A percentile compares a stretch with the other conserved stretches of the same genome.
Evolutionary conservation across 2,888 invertebrate species (phyloP).

Genomic region (Salticus scenicus): DNA sequence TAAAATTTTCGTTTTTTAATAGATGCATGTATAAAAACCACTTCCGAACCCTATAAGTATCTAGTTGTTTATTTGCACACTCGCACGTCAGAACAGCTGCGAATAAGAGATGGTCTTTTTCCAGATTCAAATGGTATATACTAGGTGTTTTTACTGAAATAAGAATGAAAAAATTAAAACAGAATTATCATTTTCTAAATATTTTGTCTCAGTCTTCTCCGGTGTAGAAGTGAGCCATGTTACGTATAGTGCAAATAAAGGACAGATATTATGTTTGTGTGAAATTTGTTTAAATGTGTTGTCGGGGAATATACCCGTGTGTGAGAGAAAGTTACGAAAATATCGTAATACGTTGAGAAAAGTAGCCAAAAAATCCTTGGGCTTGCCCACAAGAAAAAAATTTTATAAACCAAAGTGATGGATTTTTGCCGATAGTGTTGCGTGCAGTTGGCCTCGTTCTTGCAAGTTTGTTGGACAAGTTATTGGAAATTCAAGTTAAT

Average conservation of each 20-base stretch:
- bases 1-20: constrained; percentile 31
- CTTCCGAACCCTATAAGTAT: constrained; percentile 59
- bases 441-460: constrained; percentile 18
- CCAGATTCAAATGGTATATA: neutral
- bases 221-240: neutral
- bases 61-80: constrained; percentile 70
- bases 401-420: constrained; percentile 43
- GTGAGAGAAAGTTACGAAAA: constrained; percentile 26
- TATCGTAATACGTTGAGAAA: neutral
- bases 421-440: constrained; percentile 29
- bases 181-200: neutral
- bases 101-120: constrained; percentile 42
- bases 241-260: neutral
- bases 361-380: neutral
- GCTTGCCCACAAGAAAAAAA: constrained; percentile 4
- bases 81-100: constrained; percentile 52
- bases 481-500: constrained; percentile 11
- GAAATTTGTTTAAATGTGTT: constrained; percentile 39
- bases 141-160: neutral
- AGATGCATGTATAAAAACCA: constrained; percentile 65
- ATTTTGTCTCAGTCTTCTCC: neutral
- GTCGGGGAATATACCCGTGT: constrained; percentile 21
- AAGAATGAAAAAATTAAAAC: neutral
- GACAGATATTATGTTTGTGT: constrained; percentile 4
- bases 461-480: constrained; percentile 10